Evolutionary conservation across 2,113 vertebrate genomes (phyloP), one percentile per base, ranked within the genome.

Genomic region (Labeo rohita): DNA sequence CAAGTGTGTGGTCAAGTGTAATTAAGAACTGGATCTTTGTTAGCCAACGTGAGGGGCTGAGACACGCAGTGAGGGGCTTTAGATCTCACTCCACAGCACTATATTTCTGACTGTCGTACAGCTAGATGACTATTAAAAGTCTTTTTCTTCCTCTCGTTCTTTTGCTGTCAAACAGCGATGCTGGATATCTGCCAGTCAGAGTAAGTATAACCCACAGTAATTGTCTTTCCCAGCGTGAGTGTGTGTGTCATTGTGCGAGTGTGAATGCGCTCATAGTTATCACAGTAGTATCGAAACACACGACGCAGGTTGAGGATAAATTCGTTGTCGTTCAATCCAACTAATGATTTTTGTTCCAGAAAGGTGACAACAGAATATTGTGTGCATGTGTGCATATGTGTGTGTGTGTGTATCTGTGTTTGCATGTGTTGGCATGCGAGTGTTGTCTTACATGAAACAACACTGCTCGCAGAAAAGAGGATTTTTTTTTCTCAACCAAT

Each of bases 401-500:
- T 88, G 36, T 54, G 59, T 79, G 1, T 45, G 82, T 77, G 86
- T 87, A 54, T 61, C 84, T 52, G 82, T 66, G 54, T 16, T 9
- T 80, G 72, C 87, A 87, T 84, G 68, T 72, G 85, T 84, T 87
- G 65, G 90, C 83, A 87, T 83, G 80, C 54, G 59, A 72, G 65
- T 86, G 86, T 87, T 93, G 92, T 93, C 92, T 93, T 91, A 93
- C 90, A 92, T 90, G 89, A 88, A 92, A 91, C 93, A 93, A 90
- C 92, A 91, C 92, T 91, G 87, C 91, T 87, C 88, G 91, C 93
- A 94, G 93, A 92, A 95, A 89, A 94, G 90, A 92, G 80, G 91
- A 90, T 92, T 94, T 94, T 85, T 87, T 84, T 81, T 70, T 74
- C 93, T 93, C 92, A 91, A 92, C 93, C 93, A 93, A 93, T 95